Evolutionary conservation across 2,113 vertebrate species (phyloP).

Genomic region (Psephotus haematonotus): DNA sequence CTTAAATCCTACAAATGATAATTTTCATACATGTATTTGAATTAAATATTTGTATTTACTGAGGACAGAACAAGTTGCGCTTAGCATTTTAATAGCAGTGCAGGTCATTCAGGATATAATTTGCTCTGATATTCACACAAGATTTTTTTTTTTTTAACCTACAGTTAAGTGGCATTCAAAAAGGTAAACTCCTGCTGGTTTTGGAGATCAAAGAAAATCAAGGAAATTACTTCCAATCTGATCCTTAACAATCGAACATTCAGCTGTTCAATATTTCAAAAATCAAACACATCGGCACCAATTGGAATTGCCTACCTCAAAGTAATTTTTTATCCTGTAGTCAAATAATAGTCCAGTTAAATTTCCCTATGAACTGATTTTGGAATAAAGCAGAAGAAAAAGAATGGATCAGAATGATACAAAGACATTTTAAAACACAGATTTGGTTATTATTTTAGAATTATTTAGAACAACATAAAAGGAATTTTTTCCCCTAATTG

Average conservation of each 20-base stretch:
- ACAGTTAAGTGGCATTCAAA: not conserved
- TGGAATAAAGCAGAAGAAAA: not conserved
- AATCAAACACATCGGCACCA: conserved; percentile 7
- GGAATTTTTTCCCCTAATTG: not conserved
- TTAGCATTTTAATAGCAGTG: not conserved
- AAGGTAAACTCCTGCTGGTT: not conserved
- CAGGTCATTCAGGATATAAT: not conserved
- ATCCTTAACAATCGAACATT: conserved; percentile 14
- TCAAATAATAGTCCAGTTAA: not conserved
- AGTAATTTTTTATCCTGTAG: not conserved
- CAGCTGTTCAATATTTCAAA: conserved; percentile 6
- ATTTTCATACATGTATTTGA: not conserved
- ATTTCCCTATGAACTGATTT: not conserved
- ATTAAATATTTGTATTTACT: not conserved
- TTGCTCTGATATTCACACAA: not conserved
- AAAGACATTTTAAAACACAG: not conserved
- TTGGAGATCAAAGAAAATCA: conserved; percentile 27
- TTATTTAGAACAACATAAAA: not conserved
- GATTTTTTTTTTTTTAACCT: not conserved
- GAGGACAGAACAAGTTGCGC: not conserved
- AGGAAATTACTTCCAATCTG: conserved; percentile 27
- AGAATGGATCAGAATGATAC: not conserved
- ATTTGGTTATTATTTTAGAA: not conserved
- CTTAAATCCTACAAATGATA: not conserved
- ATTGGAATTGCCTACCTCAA: not conserved